Base-by-base conservation (phyloP, 2,888 invertebrate genomes). In the Hydraecia micacea region DNA sequence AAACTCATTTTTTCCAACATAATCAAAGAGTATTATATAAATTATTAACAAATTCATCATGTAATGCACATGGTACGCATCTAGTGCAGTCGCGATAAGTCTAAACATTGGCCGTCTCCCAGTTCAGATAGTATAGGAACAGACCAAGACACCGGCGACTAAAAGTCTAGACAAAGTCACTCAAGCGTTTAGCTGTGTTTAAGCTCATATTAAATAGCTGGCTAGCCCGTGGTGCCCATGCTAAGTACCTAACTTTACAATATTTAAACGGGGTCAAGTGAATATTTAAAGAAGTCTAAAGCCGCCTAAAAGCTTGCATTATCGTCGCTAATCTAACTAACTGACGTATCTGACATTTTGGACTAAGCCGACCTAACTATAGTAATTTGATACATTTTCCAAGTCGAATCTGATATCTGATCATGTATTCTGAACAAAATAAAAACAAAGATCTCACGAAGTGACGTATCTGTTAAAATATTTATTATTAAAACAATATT, bases 121-220 rank as follows among this genome's bases (percentile, higher is more conserved):
- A 83, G 73, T 70, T 67, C 36, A 75, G 75, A 78, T 75, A 70
- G 70, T 71, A 78, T 75, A 70, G 73, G 62, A 60, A 73, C 71
- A 46, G 62, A 73, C 62, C 68, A 79, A 73, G 71, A 62, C 69
- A 71, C 28, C 21, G 89, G 87, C 86, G 87, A 76, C 87, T 79
- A 8, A 39, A 75, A 87, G 87, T 87, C 87, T 87, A 88, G 89
- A 87, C 89, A 73, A 83, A 80, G 78, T 76, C 75, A 65, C 67
- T 74, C 70, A 83, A 84, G 75, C 81, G 72, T 70, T 76, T 78
- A 87, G 63, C 75, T 74, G 69, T 74, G 60, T 67, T 86, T 79
- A 75, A 84, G 75, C 67, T 71, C 60, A 75, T 84, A 84, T 75
- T 84, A 73, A 86, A 78, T 78, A 86, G 63, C 63, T 65, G 11